These are phyloP conservation scores for Sericinus montela DNA, from an alignment of 2,888 invertebrate species.

Conservation along the genomic window DNA sequence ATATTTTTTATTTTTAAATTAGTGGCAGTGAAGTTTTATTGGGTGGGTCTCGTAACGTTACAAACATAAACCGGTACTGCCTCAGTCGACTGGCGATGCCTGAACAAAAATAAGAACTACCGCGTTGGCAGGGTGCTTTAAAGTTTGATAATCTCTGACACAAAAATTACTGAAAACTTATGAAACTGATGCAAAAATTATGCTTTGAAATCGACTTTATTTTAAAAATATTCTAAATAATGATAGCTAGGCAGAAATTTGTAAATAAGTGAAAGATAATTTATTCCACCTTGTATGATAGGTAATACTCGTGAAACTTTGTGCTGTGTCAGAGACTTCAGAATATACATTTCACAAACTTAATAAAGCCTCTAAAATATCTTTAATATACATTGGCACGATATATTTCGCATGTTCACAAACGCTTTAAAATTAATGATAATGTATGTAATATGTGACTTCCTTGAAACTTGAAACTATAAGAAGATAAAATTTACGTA, in stretches of 20 bases:
- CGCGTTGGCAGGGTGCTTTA: neutral
- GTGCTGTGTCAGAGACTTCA: constrained; percentile 9
- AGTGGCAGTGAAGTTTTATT: constrained; percentile 77
- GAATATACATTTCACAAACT: constrained; percentile 9
- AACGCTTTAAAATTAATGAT: constrained; percentile 24
- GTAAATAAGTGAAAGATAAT: neutral
- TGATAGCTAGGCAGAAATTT: neutral
- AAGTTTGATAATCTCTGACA: constrained; percentile 10
- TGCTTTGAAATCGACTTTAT: too few species aligned
- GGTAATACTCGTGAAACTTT: too few species aligned
- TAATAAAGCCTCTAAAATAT: constrained; percentile 16
- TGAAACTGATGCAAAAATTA: too few species aligned
- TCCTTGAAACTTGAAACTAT: too few species aligned
- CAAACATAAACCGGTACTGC: constrained; percentile 62
- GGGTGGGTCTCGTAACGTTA: constrained; percentile 56
- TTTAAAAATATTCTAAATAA: too few species aligned
- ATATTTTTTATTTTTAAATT: constrained; percentile 79
- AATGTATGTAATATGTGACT: too few species aligned
- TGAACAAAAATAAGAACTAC: constrained; percentile 5
- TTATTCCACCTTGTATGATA: too few species aligned
- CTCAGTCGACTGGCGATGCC: constrained; percentile 35
- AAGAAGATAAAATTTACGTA: too few species aligned
- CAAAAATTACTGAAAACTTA: too few species aligned
- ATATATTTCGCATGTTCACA: constrained; percentile 8
- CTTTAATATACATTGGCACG: constrained; percentile 22